Evolutionary conservation across 30 jellyfish, hydroid and myxozoan genomes (phyloP), one percentile per base, ranked within the genome.

Genomic region (Catostylus mosaicus): DNA sequence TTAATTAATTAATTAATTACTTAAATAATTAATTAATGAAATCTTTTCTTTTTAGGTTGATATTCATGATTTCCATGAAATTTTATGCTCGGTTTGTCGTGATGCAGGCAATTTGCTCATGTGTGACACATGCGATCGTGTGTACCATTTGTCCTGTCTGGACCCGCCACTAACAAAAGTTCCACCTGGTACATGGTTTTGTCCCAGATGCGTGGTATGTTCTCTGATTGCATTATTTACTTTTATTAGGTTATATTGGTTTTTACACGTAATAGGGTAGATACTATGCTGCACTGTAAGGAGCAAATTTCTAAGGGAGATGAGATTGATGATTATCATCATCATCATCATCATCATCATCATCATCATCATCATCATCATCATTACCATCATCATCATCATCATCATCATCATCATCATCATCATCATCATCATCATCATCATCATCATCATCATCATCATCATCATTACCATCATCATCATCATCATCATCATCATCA

Each of bases 81-180:
- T 52, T 1, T 59, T 75, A 26, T 73, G 94, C 48, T 62, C 94
- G 36, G 83, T 73, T n/a, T 84, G 94, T 71, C 88, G 85, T 35
- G 88, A 73, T 43, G 94, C 88, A 37, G 94, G 94, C 20, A 75
- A 73, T 38, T 63, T 84, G 16, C 84, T 75, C 40, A 75, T 75
- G 94, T 82, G 92, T 54, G 92, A 82, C 73, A 82, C 92, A 18
- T 82, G 92, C 36, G 92, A 82, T 67, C 92, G 82, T 52, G 92
- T 82, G 30, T 82, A 82, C 75, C 92, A 82, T 43, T 64, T 82
- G 31, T 60, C 92, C n/a, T 82, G 92, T 38, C 34, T 82, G 43
- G 85, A 62, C 1, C 92, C 92, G 18, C 83, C 92, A 3, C 92
- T 82, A 2, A 10, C 92, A 1, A 82, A 74, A 57, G 92, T 82